Conservation (phyloP, 2,888 invertebrate genomes). For the Drosophila tripunctata region DNA sequence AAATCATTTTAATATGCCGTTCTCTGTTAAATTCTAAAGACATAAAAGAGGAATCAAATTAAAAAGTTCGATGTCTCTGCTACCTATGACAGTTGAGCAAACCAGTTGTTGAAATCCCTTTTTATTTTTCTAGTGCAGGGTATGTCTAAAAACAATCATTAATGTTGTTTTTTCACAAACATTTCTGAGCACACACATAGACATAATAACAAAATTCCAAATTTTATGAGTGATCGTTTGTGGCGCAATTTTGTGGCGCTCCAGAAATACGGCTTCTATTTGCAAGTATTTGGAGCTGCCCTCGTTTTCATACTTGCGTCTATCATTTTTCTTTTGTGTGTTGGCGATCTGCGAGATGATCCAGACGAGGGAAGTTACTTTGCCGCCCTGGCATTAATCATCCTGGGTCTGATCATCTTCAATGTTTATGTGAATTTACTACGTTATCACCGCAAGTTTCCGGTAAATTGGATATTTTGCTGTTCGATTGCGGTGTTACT, state of each 20-base stretch:
- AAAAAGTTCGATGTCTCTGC: too few relatives aligned
- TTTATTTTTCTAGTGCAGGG: background rate
- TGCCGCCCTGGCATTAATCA: slow-evolving; percentile 1
- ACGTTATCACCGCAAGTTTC: slow-evolving; percentile 34
- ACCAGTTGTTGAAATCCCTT: background rate
- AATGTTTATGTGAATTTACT: slow-evolving; percentile 37
- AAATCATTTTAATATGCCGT: too few relatives aligned
- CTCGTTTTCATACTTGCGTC: slow-evolving; percentile 16
- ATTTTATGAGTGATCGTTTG: slow-evolving; percentile 46
- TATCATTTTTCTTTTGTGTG: slow-evolving; percentile 9
- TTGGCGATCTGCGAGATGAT: background rate
- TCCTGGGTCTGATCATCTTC: slow-evolving; percentile 20
- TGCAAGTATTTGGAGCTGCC: slow-evolving; percentile 41
- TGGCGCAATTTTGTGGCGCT: slow-evolving; percentile 8
- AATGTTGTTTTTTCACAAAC: background rate
- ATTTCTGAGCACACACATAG: background rate
- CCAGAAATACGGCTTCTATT: slow-evolving; percentile 21
- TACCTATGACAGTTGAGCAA: too few relatives aligned
- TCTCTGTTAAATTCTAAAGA: too few relatives aligned
- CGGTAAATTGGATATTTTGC: slow-evolving; percentile 52
- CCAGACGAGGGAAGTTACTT: background rate
- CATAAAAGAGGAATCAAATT: too few relatives aligned
- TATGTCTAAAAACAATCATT: background rate
- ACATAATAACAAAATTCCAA: background rate
- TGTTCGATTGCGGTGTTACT: slow-evolving; percentile 29